Percentiles rank a stretch among this genome's conserved stretches.
Conservation (phyloP, 2,888 invertebrate species). For the Tachina fera region DNA sequence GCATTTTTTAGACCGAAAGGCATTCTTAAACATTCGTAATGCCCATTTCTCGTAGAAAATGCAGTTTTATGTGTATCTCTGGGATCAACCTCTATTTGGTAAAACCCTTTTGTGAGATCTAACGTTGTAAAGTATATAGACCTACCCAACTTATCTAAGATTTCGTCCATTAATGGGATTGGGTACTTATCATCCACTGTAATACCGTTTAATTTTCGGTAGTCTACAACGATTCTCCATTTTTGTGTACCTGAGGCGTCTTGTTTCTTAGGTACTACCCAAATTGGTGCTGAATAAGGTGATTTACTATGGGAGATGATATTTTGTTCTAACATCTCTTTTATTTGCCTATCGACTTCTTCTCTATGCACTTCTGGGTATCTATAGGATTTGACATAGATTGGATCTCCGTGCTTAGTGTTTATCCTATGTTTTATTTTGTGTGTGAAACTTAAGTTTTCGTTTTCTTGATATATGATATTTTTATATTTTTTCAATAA, state of each 20-base stretch:
- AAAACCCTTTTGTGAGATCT: conserved; percentile 8
- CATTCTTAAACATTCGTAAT: too few relatives aligned
- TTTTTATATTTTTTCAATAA: background rate
- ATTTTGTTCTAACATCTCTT: background rate
- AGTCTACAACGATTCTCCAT: background rate
- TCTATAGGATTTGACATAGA: conserved; percentile 2
- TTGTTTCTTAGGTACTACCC: too few relatives aligned
- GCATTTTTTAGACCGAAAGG: too few relatives aligned
- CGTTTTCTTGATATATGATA: conserved; percentile 9
- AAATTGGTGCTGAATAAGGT: background rate
- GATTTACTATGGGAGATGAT: conserved; percentile 2
- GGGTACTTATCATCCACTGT: too few relatives aligned
- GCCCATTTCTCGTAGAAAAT: too few relatives aligned
- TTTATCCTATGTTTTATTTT: conserved; percentile 6
- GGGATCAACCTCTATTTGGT: conserved; percentile 57
- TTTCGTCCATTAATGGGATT: conserved; percentile 10
- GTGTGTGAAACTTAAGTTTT: conserved; percentile 18
- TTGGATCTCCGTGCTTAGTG: background rate
- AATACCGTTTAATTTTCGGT: background rate
- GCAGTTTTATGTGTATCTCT: background rate
- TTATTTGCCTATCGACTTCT: background rate
- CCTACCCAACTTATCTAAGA: conserved; percentile 10
- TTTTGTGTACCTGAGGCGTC: background rate
- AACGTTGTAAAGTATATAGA: background rate
- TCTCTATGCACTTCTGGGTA: background rate